phyloP scores from a whole-genome alignment of 2,113 vertebrate species.

The Pangasianodon gigas region DNA sequence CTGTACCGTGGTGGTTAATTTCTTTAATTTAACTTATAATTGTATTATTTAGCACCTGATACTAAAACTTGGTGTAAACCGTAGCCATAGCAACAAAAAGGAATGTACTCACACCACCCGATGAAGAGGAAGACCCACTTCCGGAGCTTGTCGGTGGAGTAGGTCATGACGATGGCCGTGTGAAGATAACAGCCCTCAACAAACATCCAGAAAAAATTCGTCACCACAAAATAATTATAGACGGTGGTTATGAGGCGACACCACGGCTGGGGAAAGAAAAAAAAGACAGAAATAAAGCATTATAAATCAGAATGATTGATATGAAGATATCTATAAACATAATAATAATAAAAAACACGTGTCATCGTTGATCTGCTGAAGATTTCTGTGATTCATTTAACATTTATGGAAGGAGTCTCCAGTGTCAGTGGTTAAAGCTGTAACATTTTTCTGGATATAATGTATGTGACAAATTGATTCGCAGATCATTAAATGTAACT shows the following conservation, averaged over 20 bases:
- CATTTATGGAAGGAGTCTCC: neutral
- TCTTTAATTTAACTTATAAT: neutral
- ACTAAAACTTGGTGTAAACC: neutral
- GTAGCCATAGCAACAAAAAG: neutral
- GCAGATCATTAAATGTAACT: neutral
- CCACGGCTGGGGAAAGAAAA: constrained; percentile 80
- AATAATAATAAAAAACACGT: too few species aligned
- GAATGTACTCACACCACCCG: constrained; percentile 90
- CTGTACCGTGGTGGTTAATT: too few species aligned
- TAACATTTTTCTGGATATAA: neutral
- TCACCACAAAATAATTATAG: constrained; percentile 99
- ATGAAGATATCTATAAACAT: neutral
- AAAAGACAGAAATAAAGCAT: neutral
- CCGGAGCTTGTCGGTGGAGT: constrained; percentile 90
- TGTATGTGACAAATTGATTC: neutral
- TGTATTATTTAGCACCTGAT: neutral
- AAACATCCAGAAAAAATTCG: constrained; percentile 99
- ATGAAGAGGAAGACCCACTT: constrained; percentile 98
- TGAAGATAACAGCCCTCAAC: constrained; percentile 98
- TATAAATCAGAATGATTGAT: neutral
- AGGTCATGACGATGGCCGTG: constrained; percentile 97
- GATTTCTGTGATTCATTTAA: neutral
- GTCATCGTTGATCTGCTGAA: too few species aligned
- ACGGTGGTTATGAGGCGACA: constrained; percentile 92
- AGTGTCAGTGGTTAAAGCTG: neutral